Conservation (phyloP, 2,113 vertebrate species). For the Verasper variegatus region DNA sequence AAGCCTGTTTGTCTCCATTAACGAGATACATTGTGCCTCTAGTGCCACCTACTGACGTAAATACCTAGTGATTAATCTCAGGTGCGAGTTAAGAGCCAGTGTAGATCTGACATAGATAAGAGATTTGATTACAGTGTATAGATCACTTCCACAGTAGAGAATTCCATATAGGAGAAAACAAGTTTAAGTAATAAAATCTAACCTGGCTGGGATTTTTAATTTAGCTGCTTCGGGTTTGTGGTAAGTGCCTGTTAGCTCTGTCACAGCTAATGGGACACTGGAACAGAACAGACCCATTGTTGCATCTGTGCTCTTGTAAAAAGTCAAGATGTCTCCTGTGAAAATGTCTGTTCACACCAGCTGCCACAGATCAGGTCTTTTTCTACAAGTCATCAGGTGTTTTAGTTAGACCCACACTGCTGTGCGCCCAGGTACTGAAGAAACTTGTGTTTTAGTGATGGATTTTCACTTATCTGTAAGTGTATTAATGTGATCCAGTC, state of each 20-base stretch:
- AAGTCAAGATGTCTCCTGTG: neutral
- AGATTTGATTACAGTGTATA: neutral
- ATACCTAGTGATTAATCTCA: neutral
- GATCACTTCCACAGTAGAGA: no score
- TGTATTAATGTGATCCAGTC: neutral
- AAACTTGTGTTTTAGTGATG: no score
- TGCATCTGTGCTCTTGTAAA: neutral
- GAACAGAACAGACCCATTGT: neutral
- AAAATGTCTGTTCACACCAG: neutral
- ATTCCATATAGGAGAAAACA: no score
- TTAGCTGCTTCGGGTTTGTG: no score
- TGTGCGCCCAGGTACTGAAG: no score
- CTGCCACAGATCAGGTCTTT: neutral
- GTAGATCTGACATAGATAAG: neutral
- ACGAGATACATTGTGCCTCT: constrained; percentile 23
- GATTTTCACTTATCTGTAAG: no score
- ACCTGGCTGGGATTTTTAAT: no score
- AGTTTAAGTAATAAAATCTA: no score
- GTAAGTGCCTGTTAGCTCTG: no score
- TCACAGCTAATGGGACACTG: neutral
- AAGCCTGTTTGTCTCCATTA: neutral
- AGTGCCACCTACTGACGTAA: constrained; percentile 59
- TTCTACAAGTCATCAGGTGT: no score
- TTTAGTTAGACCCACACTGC: no score
- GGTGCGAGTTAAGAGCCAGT: neutral